Base-by-base conservation (phyloP, 2,113 vertebrate genomes). In the Xenus cinereus region DNA sequence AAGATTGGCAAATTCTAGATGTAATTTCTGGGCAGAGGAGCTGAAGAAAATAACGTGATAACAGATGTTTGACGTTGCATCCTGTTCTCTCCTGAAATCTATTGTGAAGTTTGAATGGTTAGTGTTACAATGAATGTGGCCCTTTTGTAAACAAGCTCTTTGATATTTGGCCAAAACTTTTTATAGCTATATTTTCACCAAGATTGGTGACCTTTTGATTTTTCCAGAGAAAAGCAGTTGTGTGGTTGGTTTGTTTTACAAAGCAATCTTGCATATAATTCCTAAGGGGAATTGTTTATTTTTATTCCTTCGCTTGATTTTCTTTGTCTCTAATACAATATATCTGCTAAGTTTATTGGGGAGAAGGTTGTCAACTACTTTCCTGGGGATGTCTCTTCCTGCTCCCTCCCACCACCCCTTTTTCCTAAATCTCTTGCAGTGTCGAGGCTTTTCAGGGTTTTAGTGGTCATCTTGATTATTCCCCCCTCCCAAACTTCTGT, bases 31-130 rank as follows among this genome's bases (percentile, higher is more conserved):
- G 63, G 93, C 91, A 93, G 91, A 76, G 82, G 69, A 91, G 90
- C 59, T 57, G 92, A 71, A 88, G 75, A 85, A 93, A 94, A 84
- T 71, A 93, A 68, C 0, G 3, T 91, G 87, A 66, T 95, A 94
- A 76, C 87, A 96, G 81, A 97, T 85, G 63, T 57, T 94, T 90
- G 94, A 92, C 46, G 53, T 96, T 90, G 56, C 88, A 78, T 93
- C 88, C 93, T 96, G 85, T 90, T 83, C 92, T 94, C 83, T 90
- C 63, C 92, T 78, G 85, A 80, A 86, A 83, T 88, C 88, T 78
- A 43, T 96, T 95, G 92, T 96, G 85, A 71, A 46, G 27, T 75
- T 93, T 88, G 92, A 93, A 96, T 93, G 90, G 85, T 89, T 86
- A 53, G 59, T 53, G 45, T 88, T 93, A 83, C 78, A 80, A 59